Conservation (phyloP, 2,797 vertebrate species). For the Coendou prehensilis region DNA sequence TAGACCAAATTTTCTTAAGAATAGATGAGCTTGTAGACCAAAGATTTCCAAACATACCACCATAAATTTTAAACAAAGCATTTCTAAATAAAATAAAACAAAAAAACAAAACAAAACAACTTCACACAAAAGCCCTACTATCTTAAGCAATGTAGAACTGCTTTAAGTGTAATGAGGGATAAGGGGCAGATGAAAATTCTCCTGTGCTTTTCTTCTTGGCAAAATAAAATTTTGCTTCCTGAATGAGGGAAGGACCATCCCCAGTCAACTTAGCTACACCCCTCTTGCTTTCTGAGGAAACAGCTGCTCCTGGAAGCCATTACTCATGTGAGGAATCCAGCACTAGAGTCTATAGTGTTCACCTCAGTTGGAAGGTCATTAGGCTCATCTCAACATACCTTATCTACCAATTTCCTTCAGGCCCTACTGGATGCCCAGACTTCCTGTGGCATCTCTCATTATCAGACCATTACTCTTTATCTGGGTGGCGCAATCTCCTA, state of each 20-base stretch:
- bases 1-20: constrained; percentile 28
- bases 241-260: neutral
- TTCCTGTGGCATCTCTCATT: neutral
- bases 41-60: neutral
- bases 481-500: neutral
- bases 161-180: neutral
- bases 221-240: neutral
- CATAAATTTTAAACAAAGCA: neutral
- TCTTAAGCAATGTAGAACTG: neutral
- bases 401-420: neutral
- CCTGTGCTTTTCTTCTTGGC: neutral
- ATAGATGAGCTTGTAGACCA: neutral
- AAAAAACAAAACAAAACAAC: no score
- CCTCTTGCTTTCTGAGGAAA: neutral
- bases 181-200: neutral
- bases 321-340: no score
- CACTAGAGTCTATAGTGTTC: neutral
- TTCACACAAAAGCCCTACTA: neutral
- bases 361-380: neutral
- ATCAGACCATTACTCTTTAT: neutral
- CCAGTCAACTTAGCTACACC: neutral
- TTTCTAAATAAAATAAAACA: no score
- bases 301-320: no score
- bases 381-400: neutral
- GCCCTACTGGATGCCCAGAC: neutral